Evolutionary conservation across 2,113 vertebrate genomes (phyloP).

Genomic region (Solea senegalensis): DNA sequence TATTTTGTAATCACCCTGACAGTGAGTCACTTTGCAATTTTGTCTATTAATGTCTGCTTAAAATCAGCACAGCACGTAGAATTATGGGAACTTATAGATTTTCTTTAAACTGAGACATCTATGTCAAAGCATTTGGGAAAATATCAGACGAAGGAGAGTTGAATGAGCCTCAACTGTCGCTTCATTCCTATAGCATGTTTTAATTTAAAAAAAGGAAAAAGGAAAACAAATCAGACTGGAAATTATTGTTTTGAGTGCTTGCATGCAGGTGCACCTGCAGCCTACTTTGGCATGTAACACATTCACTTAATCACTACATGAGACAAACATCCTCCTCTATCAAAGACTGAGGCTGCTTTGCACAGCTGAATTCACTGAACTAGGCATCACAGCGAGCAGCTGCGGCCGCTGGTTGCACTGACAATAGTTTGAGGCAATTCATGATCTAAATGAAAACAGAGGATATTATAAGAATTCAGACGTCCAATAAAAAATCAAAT

Average conservation of each 20-base stretch:
- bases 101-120: too few relatives aligned
- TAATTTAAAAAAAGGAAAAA: too few relatives aligned
- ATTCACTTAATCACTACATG: neutral
- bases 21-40: too few relatives aligned
- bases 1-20: too few relatives aligned
- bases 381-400: neutral
- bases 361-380: slow-evolving; percentile 5
- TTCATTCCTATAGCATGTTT: neutral
- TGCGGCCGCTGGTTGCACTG: neutral
- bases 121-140: neutral
- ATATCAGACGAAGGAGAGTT: neutral
- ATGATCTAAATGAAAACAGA: neutral
- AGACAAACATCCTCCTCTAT: neutral
- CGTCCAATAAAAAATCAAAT: neutral
- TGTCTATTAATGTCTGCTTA: too few relatives aligned
- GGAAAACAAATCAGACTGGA: too few relatives aligned
- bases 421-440: neutral
- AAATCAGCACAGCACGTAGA: too few relatives aligned
- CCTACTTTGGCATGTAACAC: neutral
- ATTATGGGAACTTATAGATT: too few relatives aligned
- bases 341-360: neutral
- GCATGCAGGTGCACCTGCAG: neutral
- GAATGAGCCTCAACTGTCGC: neutral
- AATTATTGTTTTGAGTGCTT: neutral
- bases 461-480: neutral